A percentile compares a stretch with the other conserved stretches of the same genome.
These are phyloP conservation scores for Morus bassanus DNA, from an alignment of 2,797 vertebrate genomes.

Conservation along the genomic window DNA sequence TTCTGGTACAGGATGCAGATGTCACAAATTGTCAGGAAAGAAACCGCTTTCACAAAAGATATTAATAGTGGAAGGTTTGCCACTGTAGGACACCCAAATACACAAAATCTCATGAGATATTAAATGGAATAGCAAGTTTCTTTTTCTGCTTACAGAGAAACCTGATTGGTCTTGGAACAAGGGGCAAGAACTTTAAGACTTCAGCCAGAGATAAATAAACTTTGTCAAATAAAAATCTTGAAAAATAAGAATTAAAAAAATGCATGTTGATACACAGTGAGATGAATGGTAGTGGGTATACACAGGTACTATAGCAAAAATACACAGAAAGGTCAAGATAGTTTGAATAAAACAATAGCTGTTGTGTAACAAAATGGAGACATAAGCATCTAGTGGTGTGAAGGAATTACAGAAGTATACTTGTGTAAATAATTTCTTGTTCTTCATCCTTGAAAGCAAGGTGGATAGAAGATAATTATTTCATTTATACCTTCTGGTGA, in stretches of 20 bases:
- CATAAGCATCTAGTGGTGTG: neutral
- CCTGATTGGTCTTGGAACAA: neutral
- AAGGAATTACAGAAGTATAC: neutral
- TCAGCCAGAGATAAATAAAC: neutral
- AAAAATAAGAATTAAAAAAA: neutral
- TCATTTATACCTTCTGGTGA: neutral
- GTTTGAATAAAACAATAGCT: neutral
- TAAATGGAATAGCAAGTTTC: neutral
- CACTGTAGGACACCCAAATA: neutral
- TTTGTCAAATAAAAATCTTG: neutral
- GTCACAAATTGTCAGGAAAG: neutral
- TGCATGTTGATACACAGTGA: neutral
- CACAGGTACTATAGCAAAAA: neutral
- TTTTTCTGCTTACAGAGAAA: neutral
- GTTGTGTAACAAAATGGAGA: neutral
- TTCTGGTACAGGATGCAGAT: neutral
- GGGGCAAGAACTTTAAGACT: neutral
- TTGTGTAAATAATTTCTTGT: neutral
- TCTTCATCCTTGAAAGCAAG: neutral
- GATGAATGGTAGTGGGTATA: neutral
- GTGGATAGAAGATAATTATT: neutral
- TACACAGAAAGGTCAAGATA: neutral
- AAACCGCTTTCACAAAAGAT: neutral
- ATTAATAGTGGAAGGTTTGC: neutral
- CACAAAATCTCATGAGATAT: neutral